Base-by-base conservation (phyloP, 1,140 invertebrate species). In the Ips typographus region DNA sequence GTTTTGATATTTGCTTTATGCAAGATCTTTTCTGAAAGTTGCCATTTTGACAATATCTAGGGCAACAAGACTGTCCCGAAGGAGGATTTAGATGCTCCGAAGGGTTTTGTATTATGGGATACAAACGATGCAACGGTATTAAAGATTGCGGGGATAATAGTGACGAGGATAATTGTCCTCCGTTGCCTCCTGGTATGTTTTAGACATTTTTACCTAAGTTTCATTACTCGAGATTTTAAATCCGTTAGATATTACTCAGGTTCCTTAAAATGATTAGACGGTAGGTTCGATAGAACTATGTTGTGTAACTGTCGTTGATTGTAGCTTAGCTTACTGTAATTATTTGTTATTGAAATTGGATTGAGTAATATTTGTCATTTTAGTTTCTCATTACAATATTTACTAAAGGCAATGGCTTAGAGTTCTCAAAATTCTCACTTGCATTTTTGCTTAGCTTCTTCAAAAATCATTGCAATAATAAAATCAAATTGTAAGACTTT, bases 111-210 rank as follows among this genome's bases (percentile, higher is more conserved):
- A 87, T 91, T 76, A 79, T 82, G 67, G 82, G 81, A 72, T 84
- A 84, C 74, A 84, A 86, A 74, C 82, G 83, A 73, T 90, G 89
- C 83, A 88, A 91, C 80, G 85, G 85, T 71, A 79, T 83, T 72
- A 82, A 81, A 70, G 88, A 91, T 79, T 91, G 90, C 80, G 77
- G 80, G 68, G 88, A 88, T 78, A 84, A 84, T 72, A 86, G 86
- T 74, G 90, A 91, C 78, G 89, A 91, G 81, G 82, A 81, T 76
- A 84, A 88, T 79, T 91, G 89, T 81, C 69, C 71, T 36, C 56
- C 62, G 22, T 41, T 59, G n/a, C 61, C 61, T 55, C 69, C 69
- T 62, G 69, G 69, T 71, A 71, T 65, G 69, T 71, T 53, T 61
- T 22, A 36, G n/a, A 42, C 57, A 59, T 42, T 59, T 49, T 49